These are phyloP conservation scores for Lepidurus couesii DNA, from an alignment of 1,140 invertebrate genomes.

Conservation along the genomic window DNA sequence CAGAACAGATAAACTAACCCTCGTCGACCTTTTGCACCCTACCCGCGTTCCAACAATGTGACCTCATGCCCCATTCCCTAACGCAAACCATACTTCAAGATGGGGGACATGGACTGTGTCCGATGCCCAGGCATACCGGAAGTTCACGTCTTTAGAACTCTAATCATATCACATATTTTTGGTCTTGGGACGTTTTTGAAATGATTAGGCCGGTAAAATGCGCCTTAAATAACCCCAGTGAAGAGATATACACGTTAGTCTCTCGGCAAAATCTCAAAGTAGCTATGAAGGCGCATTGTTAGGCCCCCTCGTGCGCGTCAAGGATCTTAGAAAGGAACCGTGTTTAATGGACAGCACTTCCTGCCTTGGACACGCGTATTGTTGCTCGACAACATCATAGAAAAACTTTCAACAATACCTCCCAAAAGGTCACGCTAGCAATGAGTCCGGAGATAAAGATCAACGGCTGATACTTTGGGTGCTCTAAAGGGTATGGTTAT, in stretches of 20 bases:
- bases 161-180: background rate
- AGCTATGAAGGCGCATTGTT: background rate
- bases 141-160: constrained; percentile 3
- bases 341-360: constrained; percentile 13
- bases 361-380: constrained; percentile 4
- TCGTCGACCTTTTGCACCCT: background rate
- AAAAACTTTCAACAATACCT: background rate
- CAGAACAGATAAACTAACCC: background rate
- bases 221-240: background rate
- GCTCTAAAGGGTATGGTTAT: background rate
- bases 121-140: background rate
- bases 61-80: constrained; percentile 9
- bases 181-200: background rate
- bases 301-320: background rate
- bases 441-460: background rate
- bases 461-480: background rate
- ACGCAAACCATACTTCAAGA: background rate
- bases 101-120: background rate
- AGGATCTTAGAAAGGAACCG: constrained; percentile 17
- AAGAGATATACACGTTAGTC: background rate
- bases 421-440: background rate
- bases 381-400: constrained; percentile 3
- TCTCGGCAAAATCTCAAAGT: background rate
- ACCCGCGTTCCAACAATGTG: background rate
- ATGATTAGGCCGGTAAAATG: background rate